Evolutionary conservation across 2,888 invertebrate species (phyloP).

Genomic region (Leptothorax acervorum): DNA sequence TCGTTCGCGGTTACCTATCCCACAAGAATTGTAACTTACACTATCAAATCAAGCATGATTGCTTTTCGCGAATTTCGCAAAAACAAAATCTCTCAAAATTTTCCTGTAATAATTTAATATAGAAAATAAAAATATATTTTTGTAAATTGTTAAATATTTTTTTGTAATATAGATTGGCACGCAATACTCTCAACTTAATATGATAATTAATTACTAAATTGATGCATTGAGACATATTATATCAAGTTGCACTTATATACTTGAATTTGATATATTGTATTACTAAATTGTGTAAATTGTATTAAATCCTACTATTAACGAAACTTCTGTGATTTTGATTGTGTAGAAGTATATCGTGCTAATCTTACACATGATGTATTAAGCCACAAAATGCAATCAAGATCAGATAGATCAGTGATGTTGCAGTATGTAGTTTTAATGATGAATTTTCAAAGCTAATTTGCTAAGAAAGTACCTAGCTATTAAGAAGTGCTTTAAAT

Average conservation of each 20-base stretch:
- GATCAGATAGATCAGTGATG: not conserved
- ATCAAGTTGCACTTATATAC: not conserved
- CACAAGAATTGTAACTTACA: not conserved
- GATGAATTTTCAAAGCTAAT: conserved; percentile 16
- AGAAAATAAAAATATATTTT: not conserved
- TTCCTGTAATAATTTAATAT: not conserved
- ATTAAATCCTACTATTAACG: not conserved
- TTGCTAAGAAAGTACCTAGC: not conserved
- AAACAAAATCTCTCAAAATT: not conserved
- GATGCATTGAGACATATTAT: not conserved
- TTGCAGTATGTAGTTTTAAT: not conserved
- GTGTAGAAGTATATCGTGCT: not conserved
- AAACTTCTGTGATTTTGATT: not conserved
- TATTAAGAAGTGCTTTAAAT: not conserved
- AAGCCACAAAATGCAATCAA: not conserved
- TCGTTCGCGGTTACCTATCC: not conserved
- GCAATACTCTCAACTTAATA: not conserved
- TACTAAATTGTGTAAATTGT: not conserved
- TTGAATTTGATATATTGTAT: not conserved
- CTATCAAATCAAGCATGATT: not conserved
- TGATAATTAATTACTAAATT: not conserved
- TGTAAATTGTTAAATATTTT: not conserved
- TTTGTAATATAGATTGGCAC: not conserved
- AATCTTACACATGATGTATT: not conserved
- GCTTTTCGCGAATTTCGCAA: not conserved